These are phyloP conservation scores for Eustalomyia histrio DNA, from an alignment of 2,888 invertebrate species.

Conservation along the genomic window DNA sequence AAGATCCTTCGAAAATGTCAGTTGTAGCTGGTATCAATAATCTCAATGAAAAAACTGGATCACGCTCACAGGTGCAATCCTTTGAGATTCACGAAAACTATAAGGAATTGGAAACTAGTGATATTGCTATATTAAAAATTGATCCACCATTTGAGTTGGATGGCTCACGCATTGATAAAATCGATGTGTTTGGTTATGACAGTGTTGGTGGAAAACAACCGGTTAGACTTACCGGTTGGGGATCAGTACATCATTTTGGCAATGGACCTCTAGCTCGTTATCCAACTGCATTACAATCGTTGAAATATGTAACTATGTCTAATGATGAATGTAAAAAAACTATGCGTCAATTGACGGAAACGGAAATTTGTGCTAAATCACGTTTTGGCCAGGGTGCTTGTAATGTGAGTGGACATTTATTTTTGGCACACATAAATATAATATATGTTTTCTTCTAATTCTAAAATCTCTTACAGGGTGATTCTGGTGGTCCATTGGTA, in stretches of 20 bases:
- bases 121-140: conserved; percentile 77
- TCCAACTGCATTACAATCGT: conserved; percentile 74
- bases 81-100: conserved; percentile 76
- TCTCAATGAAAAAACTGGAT: conserved; percentile 71
- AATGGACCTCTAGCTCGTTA: conserved; percentile 74
- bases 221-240: conserved; percentile 77
- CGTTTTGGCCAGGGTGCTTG: conserved; percentile 78
- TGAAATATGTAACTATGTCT: conserved; percentile 74
- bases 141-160: conserved; percentile 73
- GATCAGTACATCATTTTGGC: conserved; percentile 75
- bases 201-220: conserved; percentile 72
- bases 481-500: conserved; percentile 79
- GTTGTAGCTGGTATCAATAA: conserved; percentile 73
- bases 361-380: conserved; percentile 77
- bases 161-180: conserved; percentile 76
- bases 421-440: no score
- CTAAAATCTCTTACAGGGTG: conserved; percentile 71
- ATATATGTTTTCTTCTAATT: neutral
- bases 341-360: conserved; percentile 73
- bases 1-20: conserved; percentile 72
- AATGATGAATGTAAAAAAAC: conserved; percentile 69
- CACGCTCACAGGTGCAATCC: conserved; percentile 72
- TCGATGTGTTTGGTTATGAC: conserved; percentile 75
- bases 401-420: conserved; percentile 73
- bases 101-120: conserved; percentile 75